A percentile compares a stretch with the other conserved stretches of the same genome.
phyloP scores from a whole-genome alignment of 2,797 vertebrate genomes.

The Eulemur albifrons region DNA sequence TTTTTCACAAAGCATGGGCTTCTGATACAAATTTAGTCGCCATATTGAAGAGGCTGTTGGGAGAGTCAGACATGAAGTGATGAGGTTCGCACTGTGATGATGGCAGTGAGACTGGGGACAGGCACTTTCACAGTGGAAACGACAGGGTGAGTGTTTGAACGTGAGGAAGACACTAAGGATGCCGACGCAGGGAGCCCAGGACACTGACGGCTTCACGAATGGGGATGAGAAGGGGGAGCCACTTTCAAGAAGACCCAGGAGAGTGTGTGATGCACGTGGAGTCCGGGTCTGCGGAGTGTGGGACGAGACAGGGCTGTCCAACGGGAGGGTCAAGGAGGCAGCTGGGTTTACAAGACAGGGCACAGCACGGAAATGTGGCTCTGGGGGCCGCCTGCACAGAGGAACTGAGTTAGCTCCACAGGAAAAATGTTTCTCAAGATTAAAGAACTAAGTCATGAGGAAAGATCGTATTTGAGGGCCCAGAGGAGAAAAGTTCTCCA shows the following conservation, averaged over 20 bases:
- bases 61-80: neutral
- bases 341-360: neutral
- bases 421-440: neutral
- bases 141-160: neutral
- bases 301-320: neutral
- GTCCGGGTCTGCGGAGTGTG: neutral
- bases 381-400: neutral
- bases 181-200: neutral
- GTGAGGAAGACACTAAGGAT: neutral
- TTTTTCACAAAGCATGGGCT: neutral
- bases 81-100: neutral
- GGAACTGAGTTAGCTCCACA: neutral
- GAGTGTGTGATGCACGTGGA: neutral
- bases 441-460: neutral
- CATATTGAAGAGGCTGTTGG: neutral
- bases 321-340: too few relatives aligned
- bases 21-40: neutral
- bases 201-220: too few relatives aligned
- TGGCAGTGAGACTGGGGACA: neutral
- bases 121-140: neutral
- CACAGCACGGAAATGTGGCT: fast-evolving
- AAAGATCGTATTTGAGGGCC: neutral
- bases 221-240: neutral
- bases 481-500: neutral
- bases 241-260: neutral